These are phyloP conservation scores for Ochotona princeps DNA, from an alignment of 2,113 vertebrate species.

Conservation along the genomic window DNA sequence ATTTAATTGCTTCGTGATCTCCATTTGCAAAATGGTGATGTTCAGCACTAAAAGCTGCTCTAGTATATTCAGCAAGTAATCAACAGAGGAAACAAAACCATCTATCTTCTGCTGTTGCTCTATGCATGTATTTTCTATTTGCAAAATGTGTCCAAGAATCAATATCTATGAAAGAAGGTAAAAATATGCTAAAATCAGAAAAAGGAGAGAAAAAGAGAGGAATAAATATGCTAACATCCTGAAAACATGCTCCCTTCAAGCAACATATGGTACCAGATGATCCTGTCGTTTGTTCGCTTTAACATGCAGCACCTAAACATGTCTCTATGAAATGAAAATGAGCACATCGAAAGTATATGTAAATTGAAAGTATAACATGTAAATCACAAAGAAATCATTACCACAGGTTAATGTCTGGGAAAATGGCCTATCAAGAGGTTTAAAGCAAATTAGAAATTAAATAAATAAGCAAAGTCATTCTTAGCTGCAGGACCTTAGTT, in stretches of 20 bases:
- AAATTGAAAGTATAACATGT: conserved; percentile 56
- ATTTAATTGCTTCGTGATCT: conserved; percentile 52
- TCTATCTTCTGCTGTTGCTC: conserved; percentile 53
- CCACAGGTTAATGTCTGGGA: conserved; percentile 53
- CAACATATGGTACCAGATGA: neutral
- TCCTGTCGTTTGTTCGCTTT: neutral
- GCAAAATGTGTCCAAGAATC: conserved; percentile 50
- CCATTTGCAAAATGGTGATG: neutral
- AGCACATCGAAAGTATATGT: conserved; percentile 33
- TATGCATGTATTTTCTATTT: conserved; percentile 18
- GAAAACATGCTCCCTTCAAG: neutral
- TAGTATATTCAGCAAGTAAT: conserved; percentile 57
- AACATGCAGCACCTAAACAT: conserved; percentile 27
- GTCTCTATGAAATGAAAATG: conserved; percentile 49
- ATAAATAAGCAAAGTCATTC: conserved; percentile 54
- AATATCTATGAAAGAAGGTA: conserved; percentile 49
- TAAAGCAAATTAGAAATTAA: conserved; percentile 49
- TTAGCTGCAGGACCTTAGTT: conserved; percentile 32
- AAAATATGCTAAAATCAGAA: neutral
- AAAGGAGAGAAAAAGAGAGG: no score
- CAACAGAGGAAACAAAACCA: conserved; percentile 36
- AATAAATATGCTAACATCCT: neutral
- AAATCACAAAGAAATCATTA: conserved; percentile 70
- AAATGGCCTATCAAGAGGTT: conserved; percentile 60
- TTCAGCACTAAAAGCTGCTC: conserved; percentile 32